Evolutionary conservation across 1,140 invertebrate genomes (phyloP), one percentile per base, ranked within the genome.

Genomic region (Telenomus remus): DNA sequence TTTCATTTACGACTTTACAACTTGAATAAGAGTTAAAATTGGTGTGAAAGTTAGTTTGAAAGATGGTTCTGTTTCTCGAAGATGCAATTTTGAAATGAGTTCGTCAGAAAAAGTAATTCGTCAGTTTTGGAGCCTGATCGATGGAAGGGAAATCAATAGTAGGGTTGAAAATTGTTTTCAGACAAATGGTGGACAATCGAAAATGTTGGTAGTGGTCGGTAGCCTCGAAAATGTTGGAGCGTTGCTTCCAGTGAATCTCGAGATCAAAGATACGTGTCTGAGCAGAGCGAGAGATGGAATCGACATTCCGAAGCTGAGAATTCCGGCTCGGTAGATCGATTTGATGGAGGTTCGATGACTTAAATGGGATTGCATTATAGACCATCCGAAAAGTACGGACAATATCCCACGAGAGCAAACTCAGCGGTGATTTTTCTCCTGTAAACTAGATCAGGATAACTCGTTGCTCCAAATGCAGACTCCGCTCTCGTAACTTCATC

Each of bases 401-500:
- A 77, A 78, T 72, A 73, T 78, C 76, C 69, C 76, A 50, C 59
- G 76, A 57, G 75, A 73, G 54, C 60, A 48, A 73, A 73, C 75
- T 69, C 59, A 69, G 74, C 74, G 68, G 68, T 66, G 68, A 77
- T 71, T 76, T 71, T 68, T 27, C 19, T 76, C 56, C 63, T 76
- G 5, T 65, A 56, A 59, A 50, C 57, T 54, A 50, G 37, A 16
- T 39, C 56, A 68, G 61, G 50, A 39, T 13, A 33, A 15, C 14
- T 19, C 56, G 49, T 63, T 60, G 59, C 61, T 56, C 37, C 63
- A 27, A 27, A 27, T 27, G 19, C 19, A 27, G 19, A 27, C 19
- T 27, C 19, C 19, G 6, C 19, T 27, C 19, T 27, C 6, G 2
- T 27, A 27, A 27, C 19, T 27, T 27, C 19, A 27, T 27, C 19